phyloP scores from a whole-genome alignment of 2,797 vertebrate species.

The Trematocara caparti region DNA sequence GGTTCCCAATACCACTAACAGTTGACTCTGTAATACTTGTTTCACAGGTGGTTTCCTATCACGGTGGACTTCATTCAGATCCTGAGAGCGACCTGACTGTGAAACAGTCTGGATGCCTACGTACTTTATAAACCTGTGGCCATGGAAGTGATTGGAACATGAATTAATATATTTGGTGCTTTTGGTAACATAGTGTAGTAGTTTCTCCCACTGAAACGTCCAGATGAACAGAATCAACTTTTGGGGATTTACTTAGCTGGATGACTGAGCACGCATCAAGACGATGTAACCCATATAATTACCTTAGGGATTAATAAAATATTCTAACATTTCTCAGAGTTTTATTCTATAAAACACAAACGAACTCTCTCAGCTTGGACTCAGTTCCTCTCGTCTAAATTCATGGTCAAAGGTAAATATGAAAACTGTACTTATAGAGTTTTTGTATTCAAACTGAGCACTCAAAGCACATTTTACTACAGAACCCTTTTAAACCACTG shows the following conservation, averaged over 20 bases:
- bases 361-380: not conserved
- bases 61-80: not conserved
- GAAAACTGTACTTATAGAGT: not conserved
- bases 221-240: not conserved
- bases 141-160: not conserved
- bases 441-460: not conserved
- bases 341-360: not conserved
- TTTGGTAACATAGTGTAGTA: fast-evolving
- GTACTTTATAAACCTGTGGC: not conserved
- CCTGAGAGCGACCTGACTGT: not conserved
- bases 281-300: not conserved
- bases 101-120: not conserved
- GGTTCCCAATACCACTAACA: not conserved
- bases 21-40: not conserved
- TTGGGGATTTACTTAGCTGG: not conserved
- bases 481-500: not conserved
- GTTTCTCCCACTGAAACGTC: not conserved
- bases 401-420: not conserved
- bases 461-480: not conserved
- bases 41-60: not conserved
- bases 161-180: not conserved
- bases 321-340: not conserved
- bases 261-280: not conserved
- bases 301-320: not conserved
- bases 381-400: not conserved